Conservation (phyloP, 2,113 vertebrate genomes). For the Choloepus hoffmanni region DNA sequence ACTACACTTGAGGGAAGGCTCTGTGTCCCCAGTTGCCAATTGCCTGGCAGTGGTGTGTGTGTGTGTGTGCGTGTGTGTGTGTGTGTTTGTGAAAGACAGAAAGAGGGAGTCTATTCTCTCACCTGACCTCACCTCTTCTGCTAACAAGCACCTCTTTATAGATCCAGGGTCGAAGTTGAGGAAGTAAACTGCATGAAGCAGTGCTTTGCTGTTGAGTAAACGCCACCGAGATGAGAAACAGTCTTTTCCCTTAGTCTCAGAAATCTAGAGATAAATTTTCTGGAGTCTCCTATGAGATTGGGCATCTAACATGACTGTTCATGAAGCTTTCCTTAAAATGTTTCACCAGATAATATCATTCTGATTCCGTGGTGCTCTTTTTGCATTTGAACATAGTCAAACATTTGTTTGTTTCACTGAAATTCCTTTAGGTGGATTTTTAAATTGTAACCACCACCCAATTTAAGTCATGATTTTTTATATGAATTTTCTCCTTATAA, state of each 20-base stretch:
- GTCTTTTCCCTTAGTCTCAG: conserved; percentile 7
- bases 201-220: neutral
- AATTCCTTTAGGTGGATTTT: neutral
- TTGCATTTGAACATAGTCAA: neutral
- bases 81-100: no score
- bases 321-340: neutral
- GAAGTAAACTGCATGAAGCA: neutral
- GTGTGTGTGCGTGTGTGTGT: no score
- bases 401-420: neutral
- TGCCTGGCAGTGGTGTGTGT: neutral
- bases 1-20: neutral
- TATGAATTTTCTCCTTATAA: neutral
- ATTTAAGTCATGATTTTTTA: neutral
- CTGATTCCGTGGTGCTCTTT: neutral
- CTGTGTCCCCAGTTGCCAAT: neutral
- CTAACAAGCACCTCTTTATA: neutral
- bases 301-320: neutral
- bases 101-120: no score
- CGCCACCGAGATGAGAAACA: neutral
- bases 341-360: neutral
- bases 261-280: neutral
- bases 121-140: neutral
- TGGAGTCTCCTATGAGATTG: neutral
- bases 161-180: neutral
- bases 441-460: neutral